Evolutionary conservation across 2,113 vertebrate genomes (phyloP).

Genomic region (Prietella phreatophila): DNA sequence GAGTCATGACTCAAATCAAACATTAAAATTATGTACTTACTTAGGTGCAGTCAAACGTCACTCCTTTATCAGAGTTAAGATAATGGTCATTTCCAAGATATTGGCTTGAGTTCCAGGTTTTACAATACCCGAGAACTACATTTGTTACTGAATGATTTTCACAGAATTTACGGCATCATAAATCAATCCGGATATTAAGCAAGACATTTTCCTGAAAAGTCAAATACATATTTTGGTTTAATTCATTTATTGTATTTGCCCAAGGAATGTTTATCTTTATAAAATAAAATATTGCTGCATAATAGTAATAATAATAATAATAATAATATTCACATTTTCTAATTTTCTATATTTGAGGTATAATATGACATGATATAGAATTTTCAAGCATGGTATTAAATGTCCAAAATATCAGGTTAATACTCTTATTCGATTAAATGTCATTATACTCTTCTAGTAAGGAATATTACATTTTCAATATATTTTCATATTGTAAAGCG

Average conservation of each 20-base stretch:
- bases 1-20: no score
- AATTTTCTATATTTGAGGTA: background rate
- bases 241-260: background rate
- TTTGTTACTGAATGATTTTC: background rate
- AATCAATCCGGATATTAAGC: background rate
- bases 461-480: background rate
- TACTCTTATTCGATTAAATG: background rate
- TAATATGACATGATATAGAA: background rate
- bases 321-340: no score
- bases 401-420: background rate
- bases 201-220: background rate
- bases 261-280: background rate
- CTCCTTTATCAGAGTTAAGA: background rate
- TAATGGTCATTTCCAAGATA: background rate
- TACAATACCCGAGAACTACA: background rate
- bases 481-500: background rate
- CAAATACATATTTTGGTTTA: background rate
- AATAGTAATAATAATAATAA: no score
- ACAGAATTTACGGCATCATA: background rate
- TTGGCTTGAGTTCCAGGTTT: background rate
- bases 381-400: background rate
- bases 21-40: background rate
- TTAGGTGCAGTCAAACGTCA: background rate
- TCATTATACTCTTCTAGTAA: background rate
- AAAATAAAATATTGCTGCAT: background rate